Evolutionary conservation across 1,140 invertebrate genomes (phyloP).

Genomic region (Euglossa dilemma): DNA sequence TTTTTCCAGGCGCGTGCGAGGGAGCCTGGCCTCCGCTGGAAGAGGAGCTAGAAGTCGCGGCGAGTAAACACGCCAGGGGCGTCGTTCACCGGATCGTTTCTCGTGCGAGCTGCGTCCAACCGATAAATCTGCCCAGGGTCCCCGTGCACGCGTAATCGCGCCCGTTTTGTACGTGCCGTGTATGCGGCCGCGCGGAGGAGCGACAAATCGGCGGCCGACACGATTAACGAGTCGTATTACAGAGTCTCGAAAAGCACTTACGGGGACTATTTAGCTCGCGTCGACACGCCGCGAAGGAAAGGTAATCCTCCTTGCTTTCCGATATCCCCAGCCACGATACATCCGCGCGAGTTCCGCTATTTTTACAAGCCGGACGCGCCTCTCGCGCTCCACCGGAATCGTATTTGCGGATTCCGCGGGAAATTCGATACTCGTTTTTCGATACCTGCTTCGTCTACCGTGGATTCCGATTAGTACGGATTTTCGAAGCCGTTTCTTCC

Average conservation of each 20-base stretch:
- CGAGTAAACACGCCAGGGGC: constrained; percentile 45
- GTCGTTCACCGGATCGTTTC: constrained; percentile 59
- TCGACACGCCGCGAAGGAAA: constrained; percentile 11
- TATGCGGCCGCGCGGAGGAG: constrained; percentile 30
- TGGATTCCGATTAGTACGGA: too few relatives aligned
- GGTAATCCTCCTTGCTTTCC: not conserved
- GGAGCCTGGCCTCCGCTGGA: not conserved
- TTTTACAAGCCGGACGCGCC: too few relatives aligned
- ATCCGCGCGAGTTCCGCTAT: too few relatives aligned
- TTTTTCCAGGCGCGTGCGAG: constrained; percentile 16
- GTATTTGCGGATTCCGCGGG: too few relatives aligned
- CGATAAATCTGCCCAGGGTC: constrained; percentile 60
- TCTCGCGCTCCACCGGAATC: too few relatives aligned
- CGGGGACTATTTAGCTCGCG: constrained; percentile 29
- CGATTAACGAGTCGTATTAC: constrained; percentile 55
- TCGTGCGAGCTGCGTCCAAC: constrained; percentile 48
- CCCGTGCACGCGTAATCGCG: constrained; percentile 61
- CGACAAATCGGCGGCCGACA: constrained; percentile 48
- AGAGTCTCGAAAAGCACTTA: constrained; percentile 46
- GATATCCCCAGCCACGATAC: not conserved
- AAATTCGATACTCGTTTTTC: too few relatives aligned
- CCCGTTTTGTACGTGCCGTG: constrained; percentile 59
- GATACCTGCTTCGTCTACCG: too few relatives aligned
- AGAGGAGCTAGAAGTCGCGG: not conserved
- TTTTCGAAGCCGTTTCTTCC: not conserved